These are phyloP conservation scores for Iphiclides podalirius DNA, from an alignment of 2,888 invertebrate species.

Conservation along the genomic window DNA sequence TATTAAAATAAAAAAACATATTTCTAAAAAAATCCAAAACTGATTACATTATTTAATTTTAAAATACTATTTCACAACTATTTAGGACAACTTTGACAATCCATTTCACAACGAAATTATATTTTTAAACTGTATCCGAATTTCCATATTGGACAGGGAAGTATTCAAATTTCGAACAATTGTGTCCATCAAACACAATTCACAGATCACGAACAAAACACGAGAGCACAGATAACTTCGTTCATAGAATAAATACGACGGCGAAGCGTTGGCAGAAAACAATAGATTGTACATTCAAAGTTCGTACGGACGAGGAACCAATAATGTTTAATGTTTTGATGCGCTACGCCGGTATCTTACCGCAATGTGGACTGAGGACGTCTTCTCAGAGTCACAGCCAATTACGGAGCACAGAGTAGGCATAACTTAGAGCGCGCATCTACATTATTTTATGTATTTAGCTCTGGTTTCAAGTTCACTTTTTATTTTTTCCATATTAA, in stretches of 20 bases:
- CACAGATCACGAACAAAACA: neutral
- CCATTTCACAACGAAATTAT: too few relatives aligned
- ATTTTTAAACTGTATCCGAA: constrained; percentile 9
- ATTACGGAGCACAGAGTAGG: constrained; percentile 33
- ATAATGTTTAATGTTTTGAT: constrained; percentile 28
- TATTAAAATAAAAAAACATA: too few relatives aligned
- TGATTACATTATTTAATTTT: too few relatives aligned
- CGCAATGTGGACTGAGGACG: constrained; percentile 35
- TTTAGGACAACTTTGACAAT: too few relatives aligned
- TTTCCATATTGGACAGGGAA: neutral
- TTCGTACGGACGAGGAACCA: too few relatives aligned
- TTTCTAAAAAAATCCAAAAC: too few relatives aligned
- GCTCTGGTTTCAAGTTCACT: too few relatives aligned
- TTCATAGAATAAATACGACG: constrained; percentile 11
- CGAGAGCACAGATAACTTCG: neutral
- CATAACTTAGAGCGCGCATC: constrained; percentile 15
- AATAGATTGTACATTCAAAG: neutral
- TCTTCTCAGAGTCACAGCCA: constrained; percentile 34
- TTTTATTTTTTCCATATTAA: too few relatives aligned
- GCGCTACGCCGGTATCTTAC: constrained; percentile 31
- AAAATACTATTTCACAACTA: too few relatives aligned
- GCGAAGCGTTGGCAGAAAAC: neutral
- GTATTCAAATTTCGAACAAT: neutral
- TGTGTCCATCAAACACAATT: too few relatives aligned
- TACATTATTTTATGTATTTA: too few relatives aligned